A percentile compares a stretch with the other conserved stretches of the same genome.
Conservation (phyloP, 2,797 vertebrate genomes). For the Pseudocheirus occidentalis region DNA sequence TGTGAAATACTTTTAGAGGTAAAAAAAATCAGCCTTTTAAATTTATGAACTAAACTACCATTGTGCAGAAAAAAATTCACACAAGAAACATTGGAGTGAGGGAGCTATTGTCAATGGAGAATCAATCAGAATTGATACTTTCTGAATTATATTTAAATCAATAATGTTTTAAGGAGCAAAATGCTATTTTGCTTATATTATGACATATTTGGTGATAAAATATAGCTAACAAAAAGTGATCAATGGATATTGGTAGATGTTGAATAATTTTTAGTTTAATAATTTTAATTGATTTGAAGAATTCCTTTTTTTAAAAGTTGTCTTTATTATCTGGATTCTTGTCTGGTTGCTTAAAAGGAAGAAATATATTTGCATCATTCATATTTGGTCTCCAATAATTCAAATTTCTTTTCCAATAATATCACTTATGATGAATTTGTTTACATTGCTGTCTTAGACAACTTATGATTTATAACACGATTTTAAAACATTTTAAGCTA, state of each 20-base stretch:
- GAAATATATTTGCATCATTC: conserved; percentile 29
- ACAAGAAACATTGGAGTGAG: accelerated
- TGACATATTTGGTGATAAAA: conserved; percentile 22
- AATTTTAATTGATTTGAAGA: conserved; percentile 35
- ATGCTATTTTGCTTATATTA: conserved; percentile 5
- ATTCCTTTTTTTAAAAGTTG: neutral
- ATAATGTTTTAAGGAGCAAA: neutral
- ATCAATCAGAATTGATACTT: neutral
- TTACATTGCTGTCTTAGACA: neutral
- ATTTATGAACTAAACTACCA: conserved; percentile 43
- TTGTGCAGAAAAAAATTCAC: conserved; percentile 50
- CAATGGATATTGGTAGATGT: conserved; percentile 5
- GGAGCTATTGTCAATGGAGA: accelerated
- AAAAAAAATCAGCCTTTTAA: conserved; percentile 20
- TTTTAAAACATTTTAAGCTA: neutral
- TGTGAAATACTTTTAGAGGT: conserved; percentile 22
- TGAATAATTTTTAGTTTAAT: conserved; percentile 49
- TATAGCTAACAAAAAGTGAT: neutral
- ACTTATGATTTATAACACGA: neutral
- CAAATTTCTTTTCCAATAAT: neutral
- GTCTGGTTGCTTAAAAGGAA: conserved; percentile 42
- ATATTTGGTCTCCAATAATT: conserved; percentile 30
- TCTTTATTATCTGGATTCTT: conserved; percentile 46
- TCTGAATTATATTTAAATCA: neutral
- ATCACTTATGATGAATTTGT: neutral